These are phyloP conservation scores for Ptychadena robeensis DNA, from an alignment of 2,797 vertebrate genomes.

Conservation along the genomic window DNA sequence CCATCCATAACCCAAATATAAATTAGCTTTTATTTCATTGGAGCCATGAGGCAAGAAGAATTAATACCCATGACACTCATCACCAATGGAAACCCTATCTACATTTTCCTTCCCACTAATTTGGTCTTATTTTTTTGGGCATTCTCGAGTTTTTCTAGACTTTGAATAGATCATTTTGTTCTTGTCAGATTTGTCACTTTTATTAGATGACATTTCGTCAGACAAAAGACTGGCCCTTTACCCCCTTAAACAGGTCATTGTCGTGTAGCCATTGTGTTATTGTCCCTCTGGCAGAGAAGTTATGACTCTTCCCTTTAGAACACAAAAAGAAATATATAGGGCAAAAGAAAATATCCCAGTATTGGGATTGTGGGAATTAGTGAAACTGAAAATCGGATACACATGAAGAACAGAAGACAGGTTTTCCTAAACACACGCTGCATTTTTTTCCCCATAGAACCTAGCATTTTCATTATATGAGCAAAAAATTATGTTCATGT, in stretches of 20 bases:
- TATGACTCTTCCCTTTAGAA: slow-evolving; percentile 26
- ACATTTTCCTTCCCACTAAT: not conserved
- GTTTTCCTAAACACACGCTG: slow-evolving; percentile 2
- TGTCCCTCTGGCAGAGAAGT: slow-evolving; percentile 36
- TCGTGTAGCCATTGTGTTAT: slow-evolving; percentile 18
- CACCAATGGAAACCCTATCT: not conserved
- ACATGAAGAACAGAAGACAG: slow-evolving; percentile 2
- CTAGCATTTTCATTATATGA: slow-evolving; percentile 6
- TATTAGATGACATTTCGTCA: not conserved
- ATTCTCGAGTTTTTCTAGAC: not conserved
- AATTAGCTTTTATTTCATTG: too few species aligned
- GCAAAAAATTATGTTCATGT: slow-evolving; percentile 3
- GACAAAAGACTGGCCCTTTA: slow-evolving; percentile 22
- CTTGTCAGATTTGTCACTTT: slow-evolving; percentile 13
- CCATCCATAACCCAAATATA: too few species aligned
- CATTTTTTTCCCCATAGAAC: slow-evolving; percentile 9
- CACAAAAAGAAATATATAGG: slow-evolving; percentile 41
- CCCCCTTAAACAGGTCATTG: slow-evolving; percentile 41
- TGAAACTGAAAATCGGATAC: slow-evolving; percentile 14
- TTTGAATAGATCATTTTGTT: not conserved
- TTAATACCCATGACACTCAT: too few species aligned
- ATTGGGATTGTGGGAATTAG: slow-evolving; percentile 7
- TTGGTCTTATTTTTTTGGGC: not conserved
- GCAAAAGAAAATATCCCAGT: slow-evolving; percentile 25
- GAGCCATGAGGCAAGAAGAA: too few species aligned